Conservation (phyloP, 35 echinoderm and acorn worm species). For the Hemicentrotus pulcherrimus region DNA sequence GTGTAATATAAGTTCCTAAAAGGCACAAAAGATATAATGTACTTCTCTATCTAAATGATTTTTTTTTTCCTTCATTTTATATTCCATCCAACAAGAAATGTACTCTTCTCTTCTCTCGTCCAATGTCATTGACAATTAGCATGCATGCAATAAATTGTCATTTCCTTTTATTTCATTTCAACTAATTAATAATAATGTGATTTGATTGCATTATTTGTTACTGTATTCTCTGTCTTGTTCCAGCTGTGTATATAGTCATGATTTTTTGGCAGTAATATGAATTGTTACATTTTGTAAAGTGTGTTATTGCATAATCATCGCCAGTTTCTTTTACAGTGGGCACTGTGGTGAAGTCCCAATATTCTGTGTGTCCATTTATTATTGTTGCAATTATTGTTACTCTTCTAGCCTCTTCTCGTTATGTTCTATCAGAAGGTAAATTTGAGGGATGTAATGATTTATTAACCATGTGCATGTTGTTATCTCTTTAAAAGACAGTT, state of each 20-base stretch:
- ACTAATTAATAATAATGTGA: not conserved
- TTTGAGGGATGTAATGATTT: not conserved
- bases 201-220: not conserved
- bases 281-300: not conserved
- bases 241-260: not conserved
- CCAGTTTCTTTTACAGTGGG: not conserved
- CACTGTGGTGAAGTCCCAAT: not conserved
- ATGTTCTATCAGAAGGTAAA: not conserved
- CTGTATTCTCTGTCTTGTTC: not conserved
- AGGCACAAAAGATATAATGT: not conserved
- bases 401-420: not conserved
- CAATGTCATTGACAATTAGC: not conserved
- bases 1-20: not conserved
- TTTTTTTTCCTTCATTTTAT: not conserved
- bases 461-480: not conserved
- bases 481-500: not conserved
- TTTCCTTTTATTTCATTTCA: not conserved
- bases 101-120: not conserved
- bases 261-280: not conserved
- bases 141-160: not conserved
- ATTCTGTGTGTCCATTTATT: not conserved
- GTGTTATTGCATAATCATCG: not conserved
- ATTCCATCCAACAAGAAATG: not conserved
- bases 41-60: not conserved
- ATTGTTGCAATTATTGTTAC: not conserved